Conservation (phyloP, 1,140 invertebrate species). For the Aporrectodea caliginosa region DNA sequence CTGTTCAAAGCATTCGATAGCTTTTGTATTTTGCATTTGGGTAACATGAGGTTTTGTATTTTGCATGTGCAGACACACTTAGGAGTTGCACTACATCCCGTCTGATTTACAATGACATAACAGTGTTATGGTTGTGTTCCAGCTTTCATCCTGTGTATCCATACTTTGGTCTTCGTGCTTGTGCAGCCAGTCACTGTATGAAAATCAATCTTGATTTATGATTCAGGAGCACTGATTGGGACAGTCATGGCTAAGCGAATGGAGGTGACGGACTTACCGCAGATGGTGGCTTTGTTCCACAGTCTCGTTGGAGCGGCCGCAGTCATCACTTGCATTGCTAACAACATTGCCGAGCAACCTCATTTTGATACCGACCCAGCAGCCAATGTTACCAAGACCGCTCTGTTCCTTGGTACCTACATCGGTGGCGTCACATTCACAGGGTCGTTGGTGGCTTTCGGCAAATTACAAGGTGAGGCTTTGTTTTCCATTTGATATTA, state of each 20-base stretch:
- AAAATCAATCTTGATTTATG: too few relatives aligned
- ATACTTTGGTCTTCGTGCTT: too few relatives aligned
- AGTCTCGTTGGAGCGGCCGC: conserved; percentile 82
- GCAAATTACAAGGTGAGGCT: conserved; percentile 77
- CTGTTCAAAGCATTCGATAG: too few relatives aligned
- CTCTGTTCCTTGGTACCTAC: conserved; percentile 81
- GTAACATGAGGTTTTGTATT: too few relatives aligned
- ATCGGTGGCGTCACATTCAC: conserved; percentile 88
- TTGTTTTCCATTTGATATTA: conserved; percentile 1
- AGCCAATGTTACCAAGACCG: conserved; percentile 76
- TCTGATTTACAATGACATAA: too few relatives aligned
- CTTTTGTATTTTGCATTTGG: too few relatives aligned
- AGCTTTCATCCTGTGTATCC: too few relatives aligned
- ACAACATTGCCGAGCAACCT: conserved; percentile 77
- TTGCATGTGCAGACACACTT: too few relatives aligned
- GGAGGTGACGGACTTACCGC: conserved; percentile 82
- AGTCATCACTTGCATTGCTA: conserved; percentile 77
- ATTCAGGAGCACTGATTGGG: conserved; percentile 49
- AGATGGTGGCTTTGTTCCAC: conserved; percentile 85
- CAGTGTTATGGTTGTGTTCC: too few relatives aligned
- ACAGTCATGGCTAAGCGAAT: conserved; percentile 70
- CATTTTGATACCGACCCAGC: conserved; percentile 78
- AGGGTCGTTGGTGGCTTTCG: conserved; percentile 83
- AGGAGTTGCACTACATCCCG: too few relatives aligned
- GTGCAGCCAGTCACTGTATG: too few relatives aligned